phyloP scores from a whole-genome alignment of 1,140 invertebrate genomes.

The Bombus impatiens region DNA sequence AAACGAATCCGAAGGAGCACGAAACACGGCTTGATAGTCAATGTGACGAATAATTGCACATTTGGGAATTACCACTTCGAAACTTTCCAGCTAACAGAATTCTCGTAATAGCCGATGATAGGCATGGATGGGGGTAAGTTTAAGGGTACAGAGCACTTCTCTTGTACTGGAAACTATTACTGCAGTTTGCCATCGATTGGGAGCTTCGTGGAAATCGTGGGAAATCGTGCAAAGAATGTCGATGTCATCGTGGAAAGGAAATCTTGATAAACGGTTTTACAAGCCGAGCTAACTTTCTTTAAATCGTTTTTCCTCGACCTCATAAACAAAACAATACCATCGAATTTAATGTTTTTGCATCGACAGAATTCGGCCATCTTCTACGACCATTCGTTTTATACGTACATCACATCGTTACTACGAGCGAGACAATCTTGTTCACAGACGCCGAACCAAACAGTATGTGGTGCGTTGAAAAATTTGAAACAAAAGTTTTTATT shows the following conservation, averaged over 20 bases:
- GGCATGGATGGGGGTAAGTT: slow-evolving; percentile 28
- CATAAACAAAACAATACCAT: not conserved
- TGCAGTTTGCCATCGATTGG: slow-evolving; percentile 42
- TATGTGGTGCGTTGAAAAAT: no score
- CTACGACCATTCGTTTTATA: not conserved
- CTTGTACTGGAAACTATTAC: slow-evolving; percentile 49
- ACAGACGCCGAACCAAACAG: no score
- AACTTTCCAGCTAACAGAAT: slow-evolving; percentile 73
- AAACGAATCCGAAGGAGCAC: not conserved
- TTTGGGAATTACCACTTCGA: slow-evolving; percentile 71
- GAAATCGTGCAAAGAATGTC: slow-evolving; percentile 62
- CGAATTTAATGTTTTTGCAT: not conserved
- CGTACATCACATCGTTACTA: not conserved
- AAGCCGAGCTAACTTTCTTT: slow-evolving; percentile 38
- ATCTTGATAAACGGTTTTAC: slow-evolving; percentile 58
- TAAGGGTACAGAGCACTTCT: slow-evolving; percentile 45
- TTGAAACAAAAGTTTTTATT: not conserved
- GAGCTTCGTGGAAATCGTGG: slow-evolving; percentile 51
- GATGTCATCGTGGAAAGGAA: slow-evolving; percentile 42
- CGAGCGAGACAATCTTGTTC: no score
- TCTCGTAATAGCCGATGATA: slow-evolving; percentile 66
- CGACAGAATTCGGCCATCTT: not conserved
- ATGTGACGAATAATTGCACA: slow-evolving; percentile 72
- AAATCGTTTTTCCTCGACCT: slow-evolving; percentile 4
- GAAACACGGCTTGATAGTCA: not conserved